Base-by-base conservation (phyloP, 64 coral and sea anemone species). In the Pocillopora damicornis region DNA sequence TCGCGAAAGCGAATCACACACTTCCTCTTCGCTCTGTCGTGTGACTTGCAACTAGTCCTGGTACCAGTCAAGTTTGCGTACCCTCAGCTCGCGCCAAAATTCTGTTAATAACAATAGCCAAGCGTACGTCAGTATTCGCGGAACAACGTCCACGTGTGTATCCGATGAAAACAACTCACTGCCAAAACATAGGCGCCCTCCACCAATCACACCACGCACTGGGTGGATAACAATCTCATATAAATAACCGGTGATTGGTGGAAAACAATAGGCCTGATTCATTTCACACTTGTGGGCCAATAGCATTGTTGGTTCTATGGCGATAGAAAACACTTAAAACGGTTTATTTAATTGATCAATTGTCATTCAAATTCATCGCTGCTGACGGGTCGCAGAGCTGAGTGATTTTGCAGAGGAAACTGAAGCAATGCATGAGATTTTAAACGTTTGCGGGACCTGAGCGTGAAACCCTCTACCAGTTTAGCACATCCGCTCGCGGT, bases 311-410 rank as follows among this genome's bases (percentile, higher is more conserved):
- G 78, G 91, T 76, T 81, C 81, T 97, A 84, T 97, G 87, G 94
- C 81, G 79, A 89, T 67, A 93, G 79, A 89, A 92, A 93, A 93
- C 91, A 93, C 94, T 97, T 97, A 97, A 71, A 97, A 97, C 94
- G 91, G 94, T 88, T 97, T 93, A 92, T 97, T 93, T 97, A 95
- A 97, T 97, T 97, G 94, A 93, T 97, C 94, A 74, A 89, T 97
- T 97, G 94, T 97, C 88, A 97, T 93, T 91, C 91, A 92, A 93
- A 90, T 93, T 76, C 82, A 87, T 74, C 75, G 86, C 81, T 93
- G 87, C 87, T 76, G 61, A 74, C 58, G 87, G 65, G 34, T 86
- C 66, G 18, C 87, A 65, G 80, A 26, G 34, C 68, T 66, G 6
- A 17, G 58, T 75, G 75, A 20, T 69, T 58, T 38, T 80, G 77